phyloP scores from a whole-genome alignment of 2,797 vertebrate species.

The Champsocephalus gunnari region DNA sequence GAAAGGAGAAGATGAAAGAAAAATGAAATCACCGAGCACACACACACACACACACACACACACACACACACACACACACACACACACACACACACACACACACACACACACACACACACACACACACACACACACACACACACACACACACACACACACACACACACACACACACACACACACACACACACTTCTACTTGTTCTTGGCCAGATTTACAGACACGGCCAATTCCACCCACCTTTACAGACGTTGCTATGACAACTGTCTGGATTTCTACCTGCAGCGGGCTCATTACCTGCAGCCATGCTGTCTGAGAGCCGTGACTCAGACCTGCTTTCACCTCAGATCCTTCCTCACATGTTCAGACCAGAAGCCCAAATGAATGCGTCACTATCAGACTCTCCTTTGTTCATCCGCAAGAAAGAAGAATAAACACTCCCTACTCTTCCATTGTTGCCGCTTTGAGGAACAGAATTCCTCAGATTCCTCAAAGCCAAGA shows the following conservation, averaged over 20 bases:
- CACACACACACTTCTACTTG: background rate
- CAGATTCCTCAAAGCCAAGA: background rate
- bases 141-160: background rate
- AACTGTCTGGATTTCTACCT: conserved; percentile 53
- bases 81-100: background rate
- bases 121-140: conserved; percentile 8
- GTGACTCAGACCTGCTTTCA: conserved; percentile 31
- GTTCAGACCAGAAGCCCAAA: background rate
- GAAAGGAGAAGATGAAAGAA: background rate
- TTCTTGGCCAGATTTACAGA: conserved; percentile 15
- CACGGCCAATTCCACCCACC: background rate
- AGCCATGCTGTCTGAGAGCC: background rate
- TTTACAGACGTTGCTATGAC: conserved; percentile 48
- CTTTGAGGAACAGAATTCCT: background rate
- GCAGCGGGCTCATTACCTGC: conserved; percentile 12
- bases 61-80: background rate
- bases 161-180: background rate
- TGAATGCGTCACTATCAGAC: background rate
- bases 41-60: background rate
- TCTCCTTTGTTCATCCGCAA: background rate
- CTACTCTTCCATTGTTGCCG: too few relatives aligned
- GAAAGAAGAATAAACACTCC: too few relatives aligned
- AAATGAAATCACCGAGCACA: too few relatives aligned
- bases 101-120: background rate
- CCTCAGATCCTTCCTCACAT: background rate